These are phyloP conservation scores for Metalampra italica DNA, from an alignment of 2,888 invertebrate genomes.

Conservation along the genomic window DNA sequence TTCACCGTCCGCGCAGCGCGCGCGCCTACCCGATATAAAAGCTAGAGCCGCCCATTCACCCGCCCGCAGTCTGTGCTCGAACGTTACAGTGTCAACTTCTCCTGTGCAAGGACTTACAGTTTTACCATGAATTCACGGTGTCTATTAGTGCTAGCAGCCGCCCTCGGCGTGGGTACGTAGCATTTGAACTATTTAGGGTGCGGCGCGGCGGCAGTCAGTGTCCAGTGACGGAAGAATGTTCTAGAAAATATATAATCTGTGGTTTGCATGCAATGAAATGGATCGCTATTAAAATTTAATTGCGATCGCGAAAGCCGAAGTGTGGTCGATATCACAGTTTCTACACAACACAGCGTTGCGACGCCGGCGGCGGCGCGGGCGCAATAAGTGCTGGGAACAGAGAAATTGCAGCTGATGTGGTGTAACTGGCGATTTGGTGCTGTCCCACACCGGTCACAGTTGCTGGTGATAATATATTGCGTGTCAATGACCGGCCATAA, in stretches of 20 bases:
- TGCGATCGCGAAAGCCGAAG: conserved; percentile 45
- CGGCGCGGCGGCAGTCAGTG: conserved; percentile 24
- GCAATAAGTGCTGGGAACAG: conserved; percentile 40
- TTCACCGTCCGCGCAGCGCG: conserved; percentile 60
- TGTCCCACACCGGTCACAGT: conserved; percentile 1
- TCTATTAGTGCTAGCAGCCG: conserved; percentile 80
- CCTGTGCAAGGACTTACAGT: conserved; percentile 71
- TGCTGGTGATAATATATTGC: neutral
- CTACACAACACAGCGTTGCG: conserved; percentile 36
- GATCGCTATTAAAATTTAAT: conserved; percentile 31
- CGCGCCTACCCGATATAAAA: conserved; percentile 73
- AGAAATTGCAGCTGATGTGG: conserved; percentile 48
- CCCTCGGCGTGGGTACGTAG: conserved; percentile 84
- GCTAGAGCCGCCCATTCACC: conserved; percentile 74
- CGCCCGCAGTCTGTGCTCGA: conserved; percentile 77
- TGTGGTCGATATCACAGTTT: conserved; percentile 47
- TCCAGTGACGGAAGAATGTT: conserved; percentile 9
- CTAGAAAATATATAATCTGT: conserved; percentile 1
- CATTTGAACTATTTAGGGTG: conserved; percentile 68
- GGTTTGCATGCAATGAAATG: conserved; percentile 11
- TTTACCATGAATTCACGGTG: conserved; percentile 76
- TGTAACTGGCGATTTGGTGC: conserved; percentile 30
- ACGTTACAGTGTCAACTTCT: conserved; percentile 74
- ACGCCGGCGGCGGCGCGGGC: conserved; percentile 34
- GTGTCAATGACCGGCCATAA: neutral